phyloP scores from a whole-genome alignment of 2,113 vertebrate species.

The Nothoprocta pentlandii region DNA sequence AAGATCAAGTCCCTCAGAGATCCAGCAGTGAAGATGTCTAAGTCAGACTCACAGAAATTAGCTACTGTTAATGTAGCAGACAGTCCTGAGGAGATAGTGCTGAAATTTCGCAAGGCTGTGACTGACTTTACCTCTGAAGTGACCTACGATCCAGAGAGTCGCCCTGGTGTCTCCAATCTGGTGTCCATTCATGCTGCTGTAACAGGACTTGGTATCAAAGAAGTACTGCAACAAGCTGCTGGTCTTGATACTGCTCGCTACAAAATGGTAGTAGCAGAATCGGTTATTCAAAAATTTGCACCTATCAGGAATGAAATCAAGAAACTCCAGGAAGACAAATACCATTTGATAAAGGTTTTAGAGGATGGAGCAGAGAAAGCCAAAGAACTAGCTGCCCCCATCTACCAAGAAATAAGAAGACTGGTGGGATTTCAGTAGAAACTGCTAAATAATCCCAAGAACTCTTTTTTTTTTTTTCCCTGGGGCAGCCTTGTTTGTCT shows the following conservation, averaged over 20 bases:
- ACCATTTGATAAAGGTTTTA: slow-evolving; percentile 84
- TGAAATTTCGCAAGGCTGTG: slow-evolving; percentile 91
- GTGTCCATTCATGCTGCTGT: slow-evolving; percentile 88
- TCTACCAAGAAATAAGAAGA: slow-evolving; percentile 84
- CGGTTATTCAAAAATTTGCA: slow-evolving; percentile 86
- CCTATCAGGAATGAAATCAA: slow-evolving; percentile 88
- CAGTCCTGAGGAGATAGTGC: slow-evolving; percentile 87
- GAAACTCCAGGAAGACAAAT: slow-evolving; percentile 82
- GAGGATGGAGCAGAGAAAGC: slow-evolving; percentile 82
- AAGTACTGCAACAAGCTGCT: slow-evolving; percentile 78
- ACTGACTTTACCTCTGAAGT: slow-evolving; percentile 96
- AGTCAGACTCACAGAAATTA: slow-evolving; percentile 89
- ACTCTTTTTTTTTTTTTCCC: not conserved
- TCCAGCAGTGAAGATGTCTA: slow-evolving; percentile 93
- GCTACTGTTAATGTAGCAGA: slow-evolving; percentile 89
- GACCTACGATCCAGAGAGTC: slow-evolving; percentile 85
- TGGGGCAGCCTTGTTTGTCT: not conserved
- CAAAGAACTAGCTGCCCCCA: slow-evolving; percentile 84
- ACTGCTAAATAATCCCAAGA: not conserved
- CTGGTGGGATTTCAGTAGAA: slow-evolving; percentile 88
- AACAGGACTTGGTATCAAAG: slow-evolving; percentile 76
- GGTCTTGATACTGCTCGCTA: slow-evolving; percentile 90
- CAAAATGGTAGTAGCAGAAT: slow-evolving; percentile 89
- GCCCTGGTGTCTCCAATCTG: slow-evolving; percentile 92
- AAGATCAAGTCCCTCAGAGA: slow-evolving; percentile 95